Evolutionary conservation across 2,797 vertebrate genomes (phyloP), one percentile per base, ranked within the genome.

Genomic region (Liparis tanakae): DNA sequence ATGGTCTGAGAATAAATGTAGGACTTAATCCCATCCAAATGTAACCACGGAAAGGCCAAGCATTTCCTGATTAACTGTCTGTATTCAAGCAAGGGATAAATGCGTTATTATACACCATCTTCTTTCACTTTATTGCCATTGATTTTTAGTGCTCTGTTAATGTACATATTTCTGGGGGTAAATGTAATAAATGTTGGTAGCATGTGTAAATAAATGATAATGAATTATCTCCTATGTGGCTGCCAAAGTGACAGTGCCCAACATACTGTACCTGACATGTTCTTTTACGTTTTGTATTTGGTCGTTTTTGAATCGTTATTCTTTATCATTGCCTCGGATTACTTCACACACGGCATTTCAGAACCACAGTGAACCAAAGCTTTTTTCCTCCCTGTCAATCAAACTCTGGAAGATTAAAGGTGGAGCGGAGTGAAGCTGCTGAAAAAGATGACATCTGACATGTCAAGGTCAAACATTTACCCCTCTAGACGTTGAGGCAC

Each of bases 21-120:
- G 59, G 72, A 76, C 83, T 91, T 91, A 93, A 90, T 92, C 86
- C 85, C 76, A 81, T 84, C 80, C 80, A 90, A 91, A 89, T 88
- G 85, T 91, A 92, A 89, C 88, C 80, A 86, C 61, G 34, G 71
- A 87, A 78, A 87, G 82, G 78, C 82, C 78, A 88, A 91, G 80
- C 83, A 88, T 78, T 78, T 65, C 76, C 71, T 85, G 88, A 93
- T 88, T 88, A 90, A 91, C 84, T 80, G 79, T 67, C 63, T 76
- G 68, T 84, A 79, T 91, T 86, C 84, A 87, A 84, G 81, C 81
- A 48, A 67, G 63, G 75, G 75, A 87, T 88, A 86, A 89, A 87
- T 83, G 71, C 83, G 84, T 78, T 75, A 88, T 89, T 84, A 84
- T 75, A 78, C 59, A 81, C 78, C 72, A 80, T 85, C 77, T 87